Evolutionary conservation across 2,113 vertebrate species (phyloP), one percentile per base, ranked within the genome.

Genomic region (Hoplias malabaricus): DNA sequence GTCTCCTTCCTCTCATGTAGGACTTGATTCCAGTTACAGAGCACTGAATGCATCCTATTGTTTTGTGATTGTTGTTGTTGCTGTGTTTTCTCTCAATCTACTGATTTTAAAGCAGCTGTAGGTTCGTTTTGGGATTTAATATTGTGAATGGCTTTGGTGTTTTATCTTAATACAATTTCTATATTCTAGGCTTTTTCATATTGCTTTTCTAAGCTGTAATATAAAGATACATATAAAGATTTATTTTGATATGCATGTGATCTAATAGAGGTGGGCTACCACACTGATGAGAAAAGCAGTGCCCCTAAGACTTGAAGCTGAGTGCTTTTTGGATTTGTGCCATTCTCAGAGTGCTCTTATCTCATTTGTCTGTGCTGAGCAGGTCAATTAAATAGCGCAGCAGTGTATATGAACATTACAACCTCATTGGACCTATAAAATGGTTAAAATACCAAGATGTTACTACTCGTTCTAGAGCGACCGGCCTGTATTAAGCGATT

Each of bases 1-100:
- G 80, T 87, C 75, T 88, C 80, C 23, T 33, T 75, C 82, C 84
- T 90, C 81, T 71, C 85, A 86, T 88, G 89, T 92, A 92, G 85
- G 91, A 86, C 48, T 80, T 21, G 25, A 66, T 23, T 63, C 46
- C 19, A 42, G 50, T 31, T 66, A 63, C 8, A 31, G 19, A 16
- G 19, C 5, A 3, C 36, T 61, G 31, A 16, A 2, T n/a, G 16
- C 19, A 38, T 73, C 3, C 21, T 53, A 1, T 43, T 42, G 12
- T 69, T 9, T 65, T 7, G 4, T 16, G 16, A 23, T 50, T 7
- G 12, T 21, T 29, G 10, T 68, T 16, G 9, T 2, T 11, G 11
- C 25, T 29, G 5, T 14, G 53, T n/a, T 19, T 46, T 42, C 2
- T 4, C 48, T 23, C 23, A 21, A 3, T 2, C 4, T 23, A 10